A percentile compares a stretch with the other conserved stretches of the same genome.
phyloP scores from a whole-genome alignment of 2,797 vertebrate genomes.

The Melanotaenia parkinsoni region DNA sequence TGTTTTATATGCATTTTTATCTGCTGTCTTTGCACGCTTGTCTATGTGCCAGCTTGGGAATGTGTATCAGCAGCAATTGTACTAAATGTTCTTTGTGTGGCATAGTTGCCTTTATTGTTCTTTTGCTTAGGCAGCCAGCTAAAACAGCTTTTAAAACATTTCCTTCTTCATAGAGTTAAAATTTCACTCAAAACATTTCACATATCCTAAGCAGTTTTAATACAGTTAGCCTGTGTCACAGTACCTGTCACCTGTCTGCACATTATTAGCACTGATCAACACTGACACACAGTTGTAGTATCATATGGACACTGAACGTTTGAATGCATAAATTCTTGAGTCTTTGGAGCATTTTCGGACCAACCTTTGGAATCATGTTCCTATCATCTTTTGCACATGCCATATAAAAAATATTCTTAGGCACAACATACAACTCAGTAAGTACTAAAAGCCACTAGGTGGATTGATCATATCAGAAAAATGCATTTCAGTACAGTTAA shows the following conservation, averaged over 20 bases:
- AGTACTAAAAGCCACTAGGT: not conserved
- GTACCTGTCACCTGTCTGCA: not conserved
- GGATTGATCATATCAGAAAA: not conserved
- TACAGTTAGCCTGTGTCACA: not conserved
- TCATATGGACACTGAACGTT: not conserved
- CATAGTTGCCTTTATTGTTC: conserved; percentile 3
- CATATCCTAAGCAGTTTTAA: conserved; percentile 1
- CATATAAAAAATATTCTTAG: not conserved
- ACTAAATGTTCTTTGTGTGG: conserved; percentile 1
- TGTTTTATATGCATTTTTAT: conserved; percentile 30
- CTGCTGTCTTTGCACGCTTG: conserved; percentile 42
- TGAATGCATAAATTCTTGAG: too few species aligned
- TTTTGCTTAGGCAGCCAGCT: not conserved
- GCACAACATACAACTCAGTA: not conserved
- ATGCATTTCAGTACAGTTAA: not conserved
- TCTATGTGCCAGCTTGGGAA: conserved; percentile 14
- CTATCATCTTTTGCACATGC: not conserved
- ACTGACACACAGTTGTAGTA: not conserved
- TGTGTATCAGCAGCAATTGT: conserved; percentile 5
- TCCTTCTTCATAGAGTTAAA: not conserved
- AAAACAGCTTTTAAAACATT: not conserved
- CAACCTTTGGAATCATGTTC: not conserved
- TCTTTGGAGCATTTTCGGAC: not conserved
- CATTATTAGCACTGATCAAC: not conserved
- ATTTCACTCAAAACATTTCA: not conserved